Conservation (phyloP, 2,888 invertebrate genomes). For the Noctua janthina region DNA sequence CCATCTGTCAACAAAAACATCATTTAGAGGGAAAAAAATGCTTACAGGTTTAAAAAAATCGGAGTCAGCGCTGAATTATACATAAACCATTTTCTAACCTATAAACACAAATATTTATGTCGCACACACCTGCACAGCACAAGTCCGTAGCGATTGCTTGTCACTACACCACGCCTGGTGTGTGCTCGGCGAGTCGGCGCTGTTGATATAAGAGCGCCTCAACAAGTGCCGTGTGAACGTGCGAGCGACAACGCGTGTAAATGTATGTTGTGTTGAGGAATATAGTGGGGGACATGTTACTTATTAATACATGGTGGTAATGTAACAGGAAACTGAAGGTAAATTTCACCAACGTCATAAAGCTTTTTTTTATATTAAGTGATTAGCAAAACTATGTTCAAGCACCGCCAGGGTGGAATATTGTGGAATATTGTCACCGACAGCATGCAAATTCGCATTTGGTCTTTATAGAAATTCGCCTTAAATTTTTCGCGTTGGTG, state of each 20-base stretch:
- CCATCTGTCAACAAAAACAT: neutral
- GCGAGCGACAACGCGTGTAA: conserved; percentile 7
- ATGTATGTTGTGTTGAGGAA: neutral
- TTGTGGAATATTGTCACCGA: no score
- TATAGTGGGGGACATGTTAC: neutral
- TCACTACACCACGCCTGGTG: neutral
- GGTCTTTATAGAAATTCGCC: no score
- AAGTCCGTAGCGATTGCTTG: conserved; percentile 9
- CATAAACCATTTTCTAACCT: neutral
- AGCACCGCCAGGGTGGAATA: neutral
- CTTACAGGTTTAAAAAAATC: neutral
- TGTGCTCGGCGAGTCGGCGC: neutral
- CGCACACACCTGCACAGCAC: neutral
- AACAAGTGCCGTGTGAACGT: conserved; percentile 33
- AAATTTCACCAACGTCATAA: neutral
- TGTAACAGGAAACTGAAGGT: no score
- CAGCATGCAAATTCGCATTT: no score
- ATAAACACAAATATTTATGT: neutral
- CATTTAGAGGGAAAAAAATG: neutral
- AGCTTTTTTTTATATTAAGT: no score
- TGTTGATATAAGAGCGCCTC: conserved; percentile 26
- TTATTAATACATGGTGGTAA: no score
- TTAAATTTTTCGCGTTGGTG: no score
- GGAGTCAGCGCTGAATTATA: neutral
- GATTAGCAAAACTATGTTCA: neutral